These are phyloP conservation scores for Venusia cambrica DNA, from an alignment of 2,888 invertebrate species.

Conservation along the genomic window DNA sequence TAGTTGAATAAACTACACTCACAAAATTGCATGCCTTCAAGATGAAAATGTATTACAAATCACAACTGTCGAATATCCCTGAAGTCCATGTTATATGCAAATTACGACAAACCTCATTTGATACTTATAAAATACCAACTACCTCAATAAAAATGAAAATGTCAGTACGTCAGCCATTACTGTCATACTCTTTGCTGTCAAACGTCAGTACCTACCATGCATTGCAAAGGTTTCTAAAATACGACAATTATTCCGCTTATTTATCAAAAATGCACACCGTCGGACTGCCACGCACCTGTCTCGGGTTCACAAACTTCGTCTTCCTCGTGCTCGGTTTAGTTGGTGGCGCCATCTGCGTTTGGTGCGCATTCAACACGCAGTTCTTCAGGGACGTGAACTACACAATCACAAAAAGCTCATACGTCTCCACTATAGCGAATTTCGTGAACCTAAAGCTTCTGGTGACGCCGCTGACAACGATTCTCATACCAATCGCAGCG, in stretches of 20 bases:
- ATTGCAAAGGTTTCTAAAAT: slow-evolving; percentile 10
- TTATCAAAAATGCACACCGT: slow-evolving; percentile 57
- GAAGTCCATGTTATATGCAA: too few species aligned
- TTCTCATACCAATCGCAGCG: slow-evolving; percentile 51
- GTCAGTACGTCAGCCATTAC: too few species aligned
- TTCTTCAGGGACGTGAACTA: slow-evolving; percentile 67
- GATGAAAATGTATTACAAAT: too few species aligned
- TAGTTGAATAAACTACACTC: too few species aligned
- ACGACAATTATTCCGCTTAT: slow-evolving; percentile 5
- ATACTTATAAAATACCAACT: too few species aligned
- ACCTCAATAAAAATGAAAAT: too few species aligned
- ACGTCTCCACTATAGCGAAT: slow-evolving; percentile 49
- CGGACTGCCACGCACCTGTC: slow-evolving; percentile 63
- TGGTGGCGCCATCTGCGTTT: slow-evolving; percentile 51
- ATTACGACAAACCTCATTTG: too few species aligned
- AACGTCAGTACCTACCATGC: too few species aligned
- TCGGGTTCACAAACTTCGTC: slow-evolving; percentile 63
- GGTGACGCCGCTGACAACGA: slow-evolving; percentile 55
- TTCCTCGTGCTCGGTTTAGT: slow-evolving; percentile 53
- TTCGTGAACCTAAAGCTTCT: slow-evolving; percentile 61
- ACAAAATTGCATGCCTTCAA: too few species aligned
- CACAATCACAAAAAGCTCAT: slow-evolving; percentile 56
- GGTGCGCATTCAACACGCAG: slow-evolving; percentile 63
- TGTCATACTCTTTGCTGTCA: too few species aligned
- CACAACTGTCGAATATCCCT: too few species aligned